Base-by-base conservation (phyloP, 1,140 invertebrate species). In the Pseudomyrmex cubaensis region DNA sequence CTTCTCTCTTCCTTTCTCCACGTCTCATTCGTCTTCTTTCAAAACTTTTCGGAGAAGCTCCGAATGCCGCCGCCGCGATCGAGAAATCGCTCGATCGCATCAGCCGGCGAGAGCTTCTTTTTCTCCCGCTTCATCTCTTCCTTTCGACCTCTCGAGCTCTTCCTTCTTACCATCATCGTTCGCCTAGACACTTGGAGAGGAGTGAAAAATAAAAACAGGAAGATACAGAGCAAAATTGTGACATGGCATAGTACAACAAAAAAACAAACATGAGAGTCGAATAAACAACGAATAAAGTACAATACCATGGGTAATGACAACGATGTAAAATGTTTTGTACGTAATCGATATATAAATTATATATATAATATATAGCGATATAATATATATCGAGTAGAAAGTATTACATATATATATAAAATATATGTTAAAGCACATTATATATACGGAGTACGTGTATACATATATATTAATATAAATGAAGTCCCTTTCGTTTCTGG, bases 61-160 rank as follows among this genome's bases (percentile, higher is more conserved):
- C 13, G 4, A 25, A 48, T 46, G 25, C 5, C 52, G 57, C 57
- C 17, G 61, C 73, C 85, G 57, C 91, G 87, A 85, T 89, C 90
- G 90, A 93, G 92, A 94, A 93, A 94, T 93, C 87, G 92, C 92
- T 92, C 91, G 90, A 93, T 69, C 91, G 92, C 72, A 90, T 35
- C 35, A 13, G 88, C 83, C 80, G 70, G 15, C 9, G 59, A 22
- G 20, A 52, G 74, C 74, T 66, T 35, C 10, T 25, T 5, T 54
- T 63, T 61, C 44, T 35, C 22, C 15, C 67, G 83, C 77, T 86
- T 13, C 1, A 35, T 63, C 87, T 44, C 61, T 10, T 85, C 82
- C 84, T 82, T 74, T 22, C 15, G 20, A 35, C 2, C 8, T 50
- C 63, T 57, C 20, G 59, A 76, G 69, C 75, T 88, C 87, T 90